Conservation (phyloP, 2,888 invertebrate genomes). For the Pyrrhia umbra region DNA sequence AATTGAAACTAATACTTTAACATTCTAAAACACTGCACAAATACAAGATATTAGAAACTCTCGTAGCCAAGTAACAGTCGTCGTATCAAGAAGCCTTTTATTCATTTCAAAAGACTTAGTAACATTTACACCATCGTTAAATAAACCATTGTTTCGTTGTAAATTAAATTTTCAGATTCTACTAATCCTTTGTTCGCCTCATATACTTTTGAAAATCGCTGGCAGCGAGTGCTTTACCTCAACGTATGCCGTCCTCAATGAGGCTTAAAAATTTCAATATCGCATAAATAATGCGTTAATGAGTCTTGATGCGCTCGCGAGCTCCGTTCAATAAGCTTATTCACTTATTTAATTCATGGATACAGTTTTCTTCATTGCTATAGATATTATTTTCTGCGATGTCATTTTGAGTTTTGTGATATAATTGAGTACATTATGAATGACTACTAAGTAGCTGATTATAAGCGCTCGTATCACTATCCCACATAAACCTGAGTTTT, state of each 20-base stretch:
- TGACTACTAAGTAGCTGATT: background rate
- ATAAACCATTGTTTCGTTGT: conserved; percentile 2
- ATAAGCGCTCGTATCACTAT: background rate
- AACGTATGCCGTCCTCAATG: conserved; percentile 38
- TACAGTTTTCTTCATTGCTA: background rate
- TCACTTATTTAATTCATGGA: conserved; percentile 22
- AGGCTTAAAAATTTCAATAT: conserved; percentile 50
- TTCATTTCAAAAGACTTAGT: background rate
- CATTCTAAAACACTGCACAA: too few relatives aligned
- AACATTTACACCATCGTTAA: background rate
- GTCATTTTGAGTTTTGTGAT: background rate
- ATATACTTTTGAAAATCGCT: conserved; percentile 36
- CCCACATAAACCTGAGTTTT: conserved; percentile 13
- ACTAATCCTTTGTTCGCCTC: conserved; percentile 45
- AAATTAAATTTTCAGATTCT: conserved; percentile 19
- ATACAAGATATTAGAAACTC: too few relatives aligned
- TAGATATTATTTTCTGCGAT: background rate
- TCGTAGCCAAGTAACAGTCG: too few relatives aligned
- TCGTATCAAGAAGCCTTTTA: background rate
- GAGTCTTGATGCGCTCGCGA: conserved; percentile 6
- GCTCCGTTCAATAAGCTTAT: conserved; percentile 30
- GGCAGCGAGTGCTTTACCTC: conserved; percentile 22
- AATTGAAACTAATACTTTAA: too few relatives aligned
- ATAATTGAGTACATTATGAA: background rate
- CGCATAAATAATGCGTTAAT: conserved; percentile 35